Percentiles rank a stretch among this genome's conserved stretches.
Conservation (phyloP, 2,888 invertebrate species). For the Coelinius sp. region DNA sequence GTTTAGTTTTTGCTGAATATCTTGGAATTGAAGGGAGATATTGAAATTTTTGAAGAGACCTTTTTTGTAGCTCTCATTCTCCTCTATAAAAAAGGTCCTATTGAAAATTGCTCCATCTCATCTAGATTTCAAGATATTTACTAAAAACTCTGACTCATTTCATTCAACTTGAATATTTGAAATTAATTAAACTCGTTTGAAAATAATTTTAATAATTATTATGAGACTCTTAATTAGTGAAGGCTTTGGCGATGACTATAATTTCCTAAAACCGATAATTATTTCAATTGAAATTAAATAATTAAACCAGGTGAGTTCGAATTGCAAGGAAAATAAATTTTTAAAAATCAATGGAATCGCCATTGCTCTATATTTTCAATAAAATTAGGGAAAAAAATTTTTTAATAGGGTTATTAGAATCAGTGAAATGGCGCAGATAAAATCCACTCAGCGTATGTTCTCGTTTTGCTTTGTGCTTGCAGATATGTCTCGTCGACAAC, state of each 20-base stretch:
- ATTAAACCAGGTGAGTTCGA: slow-evolving; percentile 35
- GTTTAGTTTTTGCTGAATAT: too few relatives aligned
- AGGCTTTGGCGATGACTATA: slow-evolving; percentile 62
- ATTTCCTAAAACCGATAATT: neutral
- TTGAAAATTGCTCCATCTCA: too few relatives aligned
- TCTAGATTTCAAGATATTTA: neutral
- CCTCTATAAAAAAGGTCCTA: too few relatives aligned
- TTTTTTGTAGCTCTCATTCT: too few relatives aligned
- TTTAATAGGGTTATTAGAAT: too few relatives aligned
- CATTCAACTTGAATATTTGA: too few relatives aligned
- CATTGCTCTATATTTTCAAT: slow-evolving; percentile 30
- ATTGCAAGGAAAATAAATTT: neutral
- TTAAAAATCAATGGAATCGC: slow-evolving; percentile 33
- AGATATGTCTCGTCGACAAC: slow-evolving; percentile 69
- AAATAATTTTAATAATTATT: neutral
- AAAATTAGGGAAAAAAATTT: neutral
- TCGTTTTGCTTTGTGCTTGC: slow-evolving; percentile 70
- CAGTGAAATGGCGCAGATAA: slow-evolving; percentile 58
- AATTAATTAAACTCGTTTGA: too few relatives aligned
- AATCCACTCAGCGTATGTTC: slow-evolving; percentile 70
- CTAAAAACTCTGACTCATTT: too few relatives aligned
- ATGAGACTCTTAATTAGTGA: slow-evolving; percentile 62
- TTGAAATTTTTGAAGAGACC: too few relatives aligned
- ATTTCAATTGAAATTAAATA: neutral
- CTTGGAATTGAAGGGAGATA: too few relatives aligned